Base-by-base conservation (phyloP, 2,888 invertebrate species). In the Erebia ligea region DNA sequence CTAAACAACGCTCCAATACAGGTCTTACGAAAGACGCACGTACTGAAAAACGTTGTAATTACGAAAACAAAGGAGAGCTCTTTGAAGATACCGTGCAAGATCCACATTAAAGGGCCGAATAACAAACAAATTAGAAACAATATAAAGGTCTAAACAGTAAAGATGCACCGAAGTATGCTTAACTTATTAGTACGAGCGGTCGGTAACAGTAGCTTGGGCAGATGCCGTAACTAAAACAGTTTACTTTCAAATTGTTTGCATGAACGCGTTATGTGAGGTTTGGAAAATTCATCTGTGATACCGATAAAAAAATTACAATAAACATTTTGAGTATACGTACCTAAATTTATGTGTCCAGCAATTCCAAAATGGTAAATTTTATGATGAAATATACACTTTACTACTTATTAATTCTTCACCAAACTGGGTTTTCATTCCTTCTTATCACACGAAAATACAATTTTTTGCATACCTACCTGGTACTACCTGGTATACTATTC, bases 71-170 rank as follows among this genome's bases (percentile, higher is more conserved):
- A 86, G 83, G 81, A 76, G 75, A 76, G 71, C 79, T 81, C 82
- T 86, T 84, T 86, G 82, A 82, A 78, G 76, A 70, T 67, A 75
- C 81, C 84, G 84, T 71, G 76, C 72, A 75, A 84, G 89, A 82
- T 82, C 88, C 83, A 89, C 84, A 89, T 90, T 90, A 88, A 87
- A 89, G 87, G 80, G 86, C 88, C 87, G 88, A 76, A 71, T 78
- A 73, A 76, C 80, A 86, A 89, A 89, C 89, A 88, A 89, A 89
- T 90, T 88, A 89, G 83, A 81, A 79, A 80, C 86, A 86, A 89
- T 89, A 86, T 79, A 82, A 82, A 81, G 84, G 80, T 86, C 86
- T 87, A 89, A 89, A 81, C 80, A 77, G 79, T 75, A 80, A 79
- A 88, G 83, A 85, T 81, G 80, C 78, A 80, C 87, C 88, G 89